Evolutionary conservation across 2,797 vertebrate genomes (phyloP), one percentile per base, ranked within the genome.

Genomic region (Hapalemur alaotrensis): DNA sequence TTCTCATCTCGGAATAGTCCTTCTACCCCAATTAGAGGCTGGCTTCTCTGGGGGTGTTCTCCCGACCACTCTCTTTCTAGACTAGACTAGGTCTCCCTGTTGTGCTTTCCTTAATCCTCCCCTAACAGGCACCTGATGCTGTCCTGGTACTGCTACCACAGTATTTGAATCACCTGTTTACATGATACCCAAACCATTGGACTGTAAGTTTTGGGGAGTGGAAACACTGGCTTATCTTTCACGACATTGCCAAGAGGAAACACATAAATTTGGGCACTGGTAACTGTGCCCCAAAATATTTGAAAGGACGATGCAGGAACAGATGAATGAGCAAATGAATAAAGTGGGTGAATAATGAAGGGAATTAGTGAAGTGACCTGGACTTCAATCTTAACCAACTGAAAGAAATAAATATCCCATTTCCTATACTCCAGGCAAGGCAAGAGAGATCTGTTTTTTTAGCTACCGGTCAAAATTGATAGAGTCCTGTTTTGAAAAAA

Each of bases 391-490:
- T 69, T 30, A 52, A 85, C 10, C 63, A 52, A n/a, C 7, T 20
- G 20, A n/a, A 65, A 70, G 28, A 63, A 79, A 89, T 10, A 11
- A 81, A 65, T 14, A 14, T 10, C 48, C 67, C 5, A 5, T 80
- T 89, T 50, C 18, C 35, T 17, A 7, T 7, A 6, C 80, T 85
- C 85, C 59, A 95, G 96, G 76, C 96, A 97, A 97, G 93, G 91
- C 93, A 38, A 46, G 32, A 69, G 32, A 80, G 43, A 32, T 2
- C 0, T 4, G 61, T 25, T 93, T 92, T 52, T 59, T 35, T 28
- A 20, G 35, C 32, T 32, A 61, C 80, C 1, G 50, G 86, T 78
- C 92, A 89, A 65, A 81, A 80, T 1, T 3, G 79, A 69, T 61
- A 57, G 8, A 65, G 41, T 59, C 32, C 35, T 89, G 14, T 67